Base-by-base conservation (phyloP, 2,113 vertebrate genomes). In the Ameiurus melas region DNA sequence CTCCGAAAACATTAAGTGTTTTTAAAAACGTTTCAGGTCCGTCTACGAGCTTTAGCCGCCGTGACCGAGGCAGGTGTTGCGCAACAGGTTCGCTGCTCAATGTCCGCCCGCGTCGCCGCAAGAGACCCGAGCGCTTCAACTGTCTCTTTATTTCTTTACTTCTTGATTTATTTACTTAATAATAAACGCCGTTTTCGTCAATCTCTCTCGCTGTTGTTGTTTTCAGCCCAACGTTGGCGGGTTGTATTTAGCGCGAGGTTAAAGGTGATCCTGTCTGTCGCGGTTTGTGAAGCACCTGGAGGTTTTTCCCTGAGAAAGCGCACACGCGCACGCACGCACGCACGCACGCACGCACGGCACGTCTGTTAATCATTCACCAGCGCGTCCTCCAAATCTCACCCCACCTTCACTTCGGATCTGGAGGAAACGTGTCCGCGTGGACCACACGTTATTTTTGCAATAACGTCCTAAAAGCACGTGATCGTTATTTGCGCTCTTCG, bases 351-450 rank as follows among this genome's bases (percentile, higher is more conserved):
- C 66, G n/a, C 43, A 57, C 83, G 62, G n/a, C n/a, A n/a, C n/a
- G n/a, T n/a, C n/a, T 91, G 83, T 90, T 92, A 91, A 94, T 93
- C 85, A 93, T 92, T 94, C 71, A 91, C 62, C 43, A 87, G 47
- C 22, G 16, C 90, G 27, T 62, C 60, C 85, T 83, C 55, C n/a
- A 70, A 75, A 62, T 88, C 70, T 36, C 81, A 55, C 78, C 1
- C 51, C 27, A 84, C 64, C 66, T 85, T 68, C 33, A 64, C n/a
- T 51, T 16, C 14, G n/a, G 14, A 64, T 75, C 43, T 16, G 5
- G 12, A 47, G 27, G 33, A 62, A 83, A 81, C 10, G 82, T 25
- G 36, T 66, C 20, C 3, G 9, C 13, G 25, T 64, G 60, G 14
- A 33, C n/a, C 0, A 55, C 12, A 55, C 14, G 4, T 13, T 13